phyloP scores from a whole-genome alignment of 2,888 invertebrate genomes.

The Tethea ocularis region DNA sequence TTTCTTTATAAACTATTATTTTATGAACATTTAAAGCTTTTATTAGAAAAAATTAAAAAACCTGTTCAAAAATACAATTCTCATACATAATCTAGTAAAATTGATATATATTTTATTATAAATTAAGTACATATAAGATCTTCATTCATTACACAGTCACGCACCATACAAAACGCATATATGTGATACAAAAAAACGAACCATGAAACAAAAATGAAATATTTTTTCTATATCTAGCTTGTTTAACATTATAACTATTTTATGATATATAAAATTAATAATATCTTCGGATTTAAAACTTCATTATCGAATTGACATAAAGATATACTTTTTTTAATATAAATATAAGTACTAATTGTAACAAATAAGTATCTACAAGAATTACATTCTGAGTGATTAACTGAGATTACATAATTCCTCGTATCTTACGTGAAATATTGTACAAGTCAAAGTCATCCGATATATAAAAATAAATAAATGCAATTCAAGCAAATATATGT shows the following conservation, averaged over 20 bases:
- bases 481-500: too few species aligned
- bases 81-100: neutral
- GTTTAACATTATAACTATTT: neutral
- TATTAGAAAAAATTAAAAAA: neutral
- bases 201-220: too few species aligned
- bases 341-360: neutral
- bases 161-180: neutral
- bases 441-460: too few species aligned
- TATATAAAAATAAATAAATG: too few species aligned
- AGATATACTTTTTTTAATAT: neutral
- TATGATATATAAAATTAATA: neutral
- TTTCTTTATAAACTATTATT: neutral
- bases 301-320: neutral
- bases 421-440: neutral
- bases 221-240: neutral
- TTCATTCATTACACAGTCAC: neutral
- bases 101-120: neutral
- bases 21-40: conserved; percentile 16
- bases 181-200: too few species aligned
- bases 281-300: neutral
- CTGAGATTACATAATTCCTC: neutral
- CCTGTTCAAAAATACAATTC: neutral
- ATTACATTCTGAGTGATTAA: neutral
- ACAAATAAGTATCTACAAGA: neutral
- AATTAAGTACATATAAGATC: neutral